phyloP scores from a whole-genome alignment of 2,888 invertebrate genomes.

The Drosophila meridiana region DNA sequence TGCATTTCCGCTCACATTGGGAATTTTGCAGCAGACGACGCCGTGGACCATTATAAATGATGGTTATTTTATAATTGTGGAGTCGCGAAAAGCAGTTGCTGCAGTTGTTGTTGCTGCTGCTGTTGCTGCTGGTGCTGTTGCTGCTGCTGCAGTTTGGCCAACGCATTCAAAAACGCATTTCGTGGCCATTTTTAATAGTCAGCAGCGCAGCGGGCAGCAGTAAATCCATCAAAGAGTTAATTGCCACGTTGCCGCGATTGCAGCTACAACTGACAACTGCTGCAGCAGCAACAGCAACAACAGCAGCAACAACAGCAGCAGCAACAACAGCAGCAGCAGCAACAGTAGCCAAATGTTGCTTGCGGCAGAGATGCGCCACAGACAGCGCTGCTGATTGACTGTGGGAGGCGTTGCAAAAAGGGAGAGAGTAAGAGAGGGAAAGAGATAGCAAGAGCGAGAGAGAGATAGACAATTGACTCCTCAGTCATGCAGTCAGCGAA shows the following conservation, averaged over 20 bases:
- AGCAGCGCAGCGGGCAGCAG: constrained; percentile 17
- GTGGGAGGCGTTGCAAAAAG: constrained; percentile 45
- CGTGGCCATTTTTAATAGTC: constrained; percentile 70
- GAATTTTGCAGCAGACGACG: constrained; percentile 46
- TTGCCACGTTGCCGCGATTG: constrained; percentile 69
- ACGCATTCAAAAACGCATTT: constrained; percentile 73
- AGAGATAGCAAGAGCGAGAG: background rate
- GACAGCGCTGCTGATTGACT: constrained; percentile 53
- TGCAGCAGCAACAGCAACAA: constrained; percentile 30
- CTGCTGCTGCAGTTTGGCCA: constrained; percentile 42
- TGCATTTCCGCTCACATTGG: constrained; percentile 68
- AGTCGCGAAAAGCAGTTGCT: constrained; percentile 33
- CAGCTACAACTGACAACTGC: constrained; percentile 62
- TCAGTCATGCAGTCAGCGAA: constrained; percentile 23
- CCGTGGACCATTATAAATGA: constrained; percentile 71
- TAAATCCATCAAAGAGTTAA: constrained; percentile 78
- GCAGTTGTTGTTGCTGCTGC: background rate
- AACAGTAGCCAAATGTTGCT: constrained; percentile 64
- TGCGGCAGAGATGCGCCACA: constrained; percentile 55
- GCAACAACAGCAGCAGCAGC: constrained; percentile 36
- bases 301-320: constrained; percentile 39
- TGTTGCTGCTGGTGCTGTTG: background rate
- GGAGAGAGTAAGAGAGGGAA: background rate
- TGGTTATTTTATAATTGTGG: constrained; percentile 78
- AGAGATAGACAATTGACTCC: background rate